Conservation (phyloP, 2,888 invertebrate genomes). For the Xestia rhomboidea region DNA sequence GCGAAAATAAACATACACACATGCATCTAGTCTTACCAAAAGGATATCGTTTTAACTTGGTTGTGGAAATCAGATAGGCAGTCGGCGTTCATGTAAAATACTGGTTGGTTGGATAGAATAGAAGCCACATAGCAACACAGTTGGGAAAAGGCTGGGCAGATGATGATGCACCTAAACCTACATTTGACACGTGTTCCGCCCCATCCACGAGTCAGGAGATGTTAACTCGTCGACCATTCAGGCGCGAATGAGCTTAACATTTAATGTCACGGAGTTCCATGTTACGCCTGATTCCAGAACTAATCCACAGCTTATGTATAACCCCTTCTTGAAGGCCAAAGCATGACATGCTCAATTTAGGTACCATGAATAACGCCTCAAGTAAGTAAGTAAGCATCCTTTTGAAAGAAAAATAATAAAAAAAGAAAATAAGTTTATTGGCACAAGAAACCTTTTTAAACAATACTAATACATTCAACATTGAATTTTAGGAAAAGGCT, state of each 20-base stretch:
- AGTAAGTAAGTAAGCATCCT: not conserved
- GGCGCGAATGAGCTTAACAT: not conserved
- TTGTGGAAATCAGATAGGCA: not conserved
- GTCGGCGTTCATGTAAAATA: not conserved
- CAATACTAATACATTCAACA: too few species aligned
- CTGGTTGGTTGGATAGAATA: not conserved
- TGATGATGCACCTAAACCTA: not conserved
- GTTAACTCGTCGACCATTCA: not conserved
- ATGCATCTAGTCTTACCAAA: too few species aligned
- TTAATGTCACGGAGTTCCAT: not conserved
- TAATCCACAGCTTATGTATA: not conserved
- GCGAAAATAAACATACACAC: too few species aligned
- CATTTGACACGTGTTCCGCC: not conserved
- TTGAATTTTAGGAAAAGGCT: too few species aligned
- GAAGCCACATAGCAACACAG: not conserved
- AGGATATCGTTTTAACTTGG: not conserved
- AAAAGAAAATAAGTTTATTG: too few species aligned
- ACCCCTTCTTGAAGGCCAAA: not conserved
- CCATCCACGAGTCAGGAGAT: not conserved
- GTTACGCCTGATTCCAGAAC: not conserved
- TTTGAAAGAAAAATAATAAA: conserved; percentile 13
- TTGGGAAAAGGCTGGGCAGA: not conserved
- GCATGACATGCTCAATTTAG: not conserved
- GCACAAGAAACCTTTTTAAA: too few species aligned
- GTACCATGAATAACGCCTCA: not conserved